Base-by-base conservation (phyloP, 2,888 invertebrate species). In the Drymonia ruficornis region DNA sequence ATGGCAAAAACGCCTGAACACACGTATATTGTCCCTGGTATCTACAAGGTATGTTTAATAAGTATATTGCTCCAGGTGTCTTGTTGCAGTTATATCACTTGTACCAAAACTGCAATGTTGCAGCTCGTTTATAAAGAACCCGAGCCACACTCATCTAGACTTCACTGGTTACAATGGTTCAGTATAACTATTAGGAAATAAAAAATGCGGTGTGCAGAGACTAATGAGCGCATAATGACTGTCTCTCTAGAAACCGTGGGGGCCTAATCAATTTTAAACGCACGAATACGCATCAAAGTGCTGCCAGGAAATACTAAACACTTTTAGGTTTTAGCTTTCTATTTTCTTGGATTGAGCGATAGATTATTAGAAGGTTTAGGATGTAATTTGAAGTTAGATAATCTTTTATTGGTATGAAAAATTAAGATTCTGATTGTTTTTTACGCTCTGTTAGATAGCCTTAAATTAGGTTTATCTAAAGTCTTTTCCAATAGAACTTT, bases 181-280 rank as follows among this genome's bases (percentile, higher is more conserved):
- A 16, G 45, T 45, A 15, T 44, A 47, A 44, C 28, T 16, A 28
- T 12, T 23, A n/a, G 18, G n/a, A 29, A 11, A 42, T 47, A 47
- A 15, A 36, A 45, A 52, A 48, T 34, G 40, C 18, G 11, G 9
- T 36, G 13, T 50, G 42, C 34, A 28, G 34, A 31, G 19, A 15
- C 16, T 55, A 57, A 57, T 48, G 7, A 55, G 45, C 52, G 52
- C 18, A 18, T 55, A 57, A 64, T 64, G 31, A 49, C 38, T 49
- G 49, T 53, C 51, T 53, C 8, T 36, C 42, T 48, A 58, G 42
- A 65, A 65, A 60, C 49, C 42, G 51, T 49, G 29, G 51, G 43
- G 47, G 43, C 47, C 19, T 55, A 61, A 67, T 67, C 63, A 61
- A 66, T 64, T 67, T 61, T 45, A 19, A 45, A 63, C 56, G 63